Evolutionary conservation across 1,140 invertebrate species (phyloP).

Genomic region (Sinonovacula constricta): DNA sequence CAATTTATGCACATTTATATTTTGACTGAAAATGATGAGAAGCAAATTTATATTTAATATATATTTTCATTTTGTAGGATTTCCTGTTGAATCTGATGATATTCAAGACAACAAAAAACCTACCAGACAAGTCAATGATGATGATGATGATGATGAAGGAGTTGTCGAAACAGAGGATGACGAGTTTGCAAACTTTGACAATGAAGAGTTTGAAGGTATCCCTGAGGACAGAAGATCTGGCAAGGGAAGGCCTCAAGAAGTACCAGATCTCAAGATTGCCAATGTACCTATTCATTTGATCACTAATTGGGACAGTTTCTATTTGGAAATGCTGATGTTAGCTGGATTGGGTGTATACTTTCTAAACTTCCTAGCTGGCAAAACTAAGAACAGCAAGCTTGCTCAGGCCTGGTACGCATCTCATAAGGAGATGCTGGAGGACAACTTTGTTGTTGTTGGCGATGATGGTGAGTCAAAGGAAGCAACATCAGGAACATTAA

Average conservation of each 20-base stretch:
- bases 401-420: constrained; percentile 93
- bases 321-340: constrained; percentile 95
- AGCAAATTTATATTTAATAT: too few relatives aligned
- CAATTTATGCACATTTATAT: too few relatives aligned
- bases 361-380: constrained; percentile 94
- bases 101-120: constrained; percentile 16
- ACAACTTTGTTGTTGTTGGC: constrained; percentile 97
- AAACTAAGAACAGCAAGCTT: constrained; percentile 87
- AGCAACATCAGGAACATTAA: constrained; percentile 83
- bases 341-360: constrained; percentile 94
- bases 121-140: constrained; percentile 1
- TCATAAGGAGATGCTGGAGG: constrained; percentile 90
- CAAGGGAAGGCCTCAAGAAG: constrained; percentile 80
- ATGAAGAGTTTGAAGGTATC: constrained; percentile 91
- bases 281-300: constrained; percentile 93
- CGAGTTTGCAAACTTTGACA: constrained; percentile 91
- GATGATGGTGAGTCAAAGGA: constrained; percentile 87
- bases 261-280: constrained; percentile 92
- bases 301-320: constrained; percentile 98
- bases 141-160: neutral
- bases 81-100: constrained; percentile 42
- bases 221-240: constrained; percentile 81
- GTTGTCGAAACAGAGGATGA: constrained; percentile 69
- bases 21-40: too few relatives aligned
- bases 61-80: constrained; percentile 25